Percentiles rank a stretch among this genome's conserved stretches.
Evolutionary conservation across 2,797 vertebrate genomes (phyloP).

Genomic region (Poecilia wingei): DNA sequence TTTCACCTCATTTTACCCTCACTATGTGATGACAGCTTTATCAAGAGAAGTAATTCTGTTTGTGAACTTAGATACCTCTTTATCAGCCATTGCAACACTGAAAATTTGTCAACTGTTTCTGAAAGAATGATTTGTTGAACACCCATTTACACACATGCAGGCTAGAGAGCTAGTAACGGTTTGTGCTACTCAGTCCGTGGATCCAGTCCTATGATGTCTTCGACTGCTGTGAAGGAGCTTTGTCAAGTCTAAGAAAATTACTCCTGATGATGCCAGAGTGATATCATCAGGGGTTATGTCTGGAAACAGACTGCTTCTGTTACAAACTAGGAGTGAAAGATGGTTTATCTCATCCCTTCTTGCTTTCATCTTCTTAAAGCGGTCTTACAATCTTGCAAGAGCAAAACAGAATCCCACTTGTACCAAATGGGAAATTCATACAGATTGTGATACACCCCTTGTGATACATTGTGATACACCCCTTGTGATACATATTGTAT

Average conservation of each 20-base stretch:
- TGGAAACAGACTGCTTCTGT: slow-evolving; percentile 34
- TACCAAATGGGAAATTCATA: neutral
- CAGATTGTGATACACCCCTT: no score
- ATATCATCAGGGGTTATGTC: slow-evolving; percentile 35
- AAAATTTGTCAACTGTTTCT: neutral
- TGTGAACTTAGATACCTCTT: neutral
- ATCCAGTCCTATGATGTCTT: slow-evolving; percentile 18
- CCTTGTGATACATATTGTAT: no score
- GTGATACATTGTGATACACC: no score
- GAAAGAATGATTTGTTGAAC: neutral
- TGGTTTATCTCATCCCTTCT: slow-evolving; percentile 1
- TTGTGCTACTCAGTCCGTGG: slow-evolving; percentile 3
- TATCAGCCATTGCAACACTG: slow-evolving; percentile 7
- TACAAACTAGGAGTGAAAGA: slow-evolving; percentile 21
- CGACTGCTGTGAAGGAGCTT: slow-evolving; percentile 35
- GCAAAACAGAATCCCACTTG: slow-evolving; percentile 1
- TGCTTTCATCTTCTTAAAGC: slow-evolving; percentile 9
- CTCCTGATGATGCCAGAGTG: slow-evolving; percentile 27
- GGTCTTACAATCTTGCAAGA: neutral
- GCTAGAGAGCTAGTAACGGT: slow-evolving; percentile 11
- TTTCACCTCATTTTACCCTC: neutral
- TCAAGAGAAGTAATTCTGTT: slow-evolving; percentile 18
- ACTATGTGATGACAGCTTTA: slow-evolving; percentile 40
- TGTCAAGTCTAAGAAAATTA: slow-evolving; percentile 34
- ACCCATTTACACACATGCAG: neutral